Base-by-base conservation (phyloP, 35 echinoderm and acorn worm genomes). In the Antedon bifida region DNA sequence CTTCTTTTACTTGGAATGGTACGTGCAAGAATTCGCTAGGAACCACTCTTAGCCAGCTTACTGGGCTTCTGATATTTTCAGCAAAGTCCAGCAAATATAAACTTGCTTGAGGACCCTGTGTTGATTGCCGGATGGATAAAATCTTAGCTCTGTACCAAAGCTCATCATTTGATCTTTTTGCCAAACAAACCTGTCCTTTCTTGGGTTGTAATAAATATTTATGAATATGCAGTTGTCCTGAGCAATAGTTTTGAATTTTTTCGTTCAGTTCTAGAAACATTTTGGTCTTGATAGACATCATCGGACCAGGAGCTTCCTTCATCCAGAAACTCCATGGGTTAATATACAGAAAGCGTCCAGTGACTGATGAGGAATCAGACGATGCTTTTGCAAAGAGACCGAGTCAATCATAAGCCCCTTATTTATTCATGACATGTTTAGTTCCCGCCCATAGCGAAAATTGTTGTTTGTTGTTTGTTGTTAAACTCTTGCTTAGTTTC, bases 221-320 rank as follows among this genome's bases (percentile, higher is more conserved):
- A 56, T 56, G 84, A 10, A 88, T 42, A 85, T 83, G 85, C 78
- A 91, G 86, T 19, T 83, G 55, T 5, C 79, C 85, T 23, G 55
- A 35, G 39, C 93, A 96, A 36, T 88, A 84, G 45, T 89, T 82
- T 33, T 91, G 56, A 44, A 96, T 96, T 34, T 91, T 83, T 26
- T 89, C 77, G 34, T 45, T 79, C 3, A 96, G 80, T 34, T 77
- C 81, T 30, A 85, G 87, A 35, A 92, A 99, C 31, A 88, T 28
- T 11, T 82, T 89, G 36, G 91, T 91, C 33, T 90, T 78, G 5
- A 32, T 23, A n/a, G 95, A 90, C 88, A 92, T 90, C 1, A 34
- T 34, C 0, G 85, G 85, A 3, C 90, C 90, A 31, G 91, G 95
- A 5, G 90, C 79, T 86, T 99, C 95, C 79, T 89, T 88, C 16